phyloP scores from a whole-genome alignment of 2,797 vertebrate genomes.

The Columba guinea region DNA sequence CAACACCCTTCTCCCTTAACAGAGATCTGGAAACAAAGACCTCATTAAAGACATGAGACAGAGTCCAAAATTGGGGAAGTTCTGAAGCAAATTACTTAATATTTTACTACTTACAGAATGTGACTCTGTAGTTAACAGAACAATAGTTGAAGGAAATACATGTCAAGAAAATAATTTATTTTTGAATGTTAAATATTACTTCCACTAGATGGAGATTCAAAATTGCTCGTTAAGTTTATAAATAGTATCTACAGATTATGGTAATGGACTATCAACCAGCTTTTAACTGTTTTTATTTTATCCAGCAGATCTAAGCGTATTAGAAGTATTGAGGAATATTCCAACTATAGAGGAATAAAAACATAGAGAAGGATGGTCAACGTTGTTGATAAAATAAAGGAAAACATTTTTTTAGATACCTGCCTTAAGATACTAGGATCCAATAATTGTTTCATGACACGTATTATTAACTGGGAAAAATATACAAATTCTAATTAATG shows the following conservation, averaged over 20 bases:
- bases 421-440: background rate
- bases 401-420: background rate
- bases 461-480: background rate
- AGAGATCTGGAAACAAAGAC: background rate
- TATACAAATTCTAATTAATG: background rate
- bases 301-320: slow-evolving; percentile 27
- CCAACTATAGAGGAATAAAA: slow-evolving; percentile 43
- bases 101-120: background rate
- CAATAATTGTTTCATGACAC: background rate
- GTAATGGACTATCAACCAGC: background rate
- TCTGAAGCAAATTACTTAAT: background rate
- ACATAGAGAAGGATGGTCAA: background rate
- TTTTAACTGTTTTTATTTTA: slow-evolving; percentile 59
- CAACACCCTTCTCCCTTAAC: background rate
- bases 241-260: background rate
- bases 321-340: slow-evolving; percentile 35
- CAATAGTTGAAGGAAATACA: background rate
- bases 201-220: slow-evolving; percentile 35
- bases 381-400: background rate
- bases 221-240: slow-evolving; percentile 37
- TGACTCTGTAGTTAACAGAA: background rate
- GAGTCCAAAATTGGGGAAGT: background rate
- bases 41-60: background rate
- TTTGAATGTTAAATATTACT: slow-evolving; percentile 39
- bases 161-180: background rate